Percentiles rank a stretch among this genome's conserved stretches.
These are phyloP conservation scores for Coryphaenoides rupestris DNA, from an alignment of 2,113 vertebrate genomes.

Conservation along the genomic window DNA sequence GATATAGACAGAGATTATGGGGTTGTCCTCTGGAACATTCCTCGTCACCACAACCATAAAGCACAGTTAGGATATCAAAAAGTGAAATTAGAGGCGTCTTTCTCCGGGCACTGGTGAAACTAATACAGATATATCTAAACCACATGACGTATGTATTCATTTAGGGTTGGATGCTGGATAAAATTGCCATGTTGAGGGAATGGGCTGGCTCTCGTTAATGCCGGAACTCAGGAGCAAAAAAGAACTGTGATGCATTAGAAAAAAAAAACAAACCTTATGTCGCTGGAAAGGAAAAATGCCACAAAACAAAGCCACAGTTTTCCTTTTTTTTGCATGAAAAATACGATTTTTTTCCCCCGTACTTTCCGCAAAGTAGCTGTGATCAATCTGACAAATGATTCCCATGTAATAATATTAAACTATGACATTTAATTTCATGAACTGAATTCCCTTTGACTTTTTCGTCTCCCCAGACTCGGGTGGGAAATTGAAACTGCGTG, in stretches of 20 bases:
- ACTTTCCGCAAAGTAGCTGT: constrained; percentile 31
- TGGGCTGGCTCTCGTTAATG: constrained; percentile 61
- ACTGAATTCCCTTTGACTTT: constrained; percentile 26
- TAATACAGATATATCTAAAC: constrained; percentile 61
- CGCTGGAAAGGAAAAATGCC: constrained; percentile 27
- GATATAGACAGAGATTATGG: constrained; percentile 53
- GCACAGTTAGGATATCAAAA: constrained; percentile 58
- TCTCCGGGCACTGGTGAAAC: constrained; percentile 39
- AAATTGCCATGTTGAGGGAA: constrained; percentile 52
- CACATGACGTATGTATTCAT: constrained; percentile 65
- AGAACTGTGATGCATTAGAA: constrained; percentile 51
- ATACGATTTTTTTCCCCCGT: constrained; percentile 32
- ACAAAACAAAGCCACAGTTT: constrained; percentile 26
- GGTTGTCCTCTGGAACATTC: constrained; percentile 53
- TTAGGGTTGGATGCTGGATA: constrained; percentile 51
- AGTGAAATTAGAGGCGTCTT: constrained; percentile 59
- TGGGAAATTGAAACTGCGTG: no score
- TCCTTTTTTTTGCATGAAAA: constrained; percentile 27
- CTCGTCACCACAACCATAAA: constrained; percentile 54
- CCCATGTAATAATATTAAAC: constrained; percentile 13
- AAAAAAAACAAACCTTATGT: constrained; percentile 20
- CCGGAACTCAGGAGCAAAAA: constrained; percentile 45
- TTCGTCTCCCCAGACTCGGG: not conserved
- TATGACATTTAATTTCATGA: constrained; percentile 18
- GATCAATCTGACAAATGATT: constrained; percentile 1